Conservation (phyloP, 2,888 invertebrate species). For the Leptopilina drosophilae region DNA sequence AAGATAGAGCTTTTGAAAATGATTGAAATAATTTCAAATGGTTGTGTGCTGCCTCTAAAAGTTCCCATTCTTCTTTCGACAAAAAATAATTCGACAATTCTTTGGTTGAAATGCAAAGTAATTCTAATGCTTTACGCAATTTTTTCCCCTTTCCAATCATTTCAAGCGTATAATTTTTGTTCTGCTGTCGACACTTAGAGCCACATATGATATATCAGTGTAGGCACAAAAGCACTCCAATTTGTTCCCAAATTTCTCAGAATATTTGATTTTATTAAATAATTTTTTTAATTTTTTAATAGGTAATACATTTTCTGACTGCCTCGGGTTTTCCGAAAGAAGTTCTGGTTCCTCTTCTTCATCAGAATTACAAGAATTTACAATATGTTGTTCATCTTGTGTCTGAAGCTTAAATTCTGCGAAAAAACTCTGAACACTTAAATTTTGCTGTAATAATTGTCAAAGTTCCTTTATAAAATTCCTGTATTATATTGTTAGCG, state of each 20-base stretch:
- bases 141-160: too few relatives aligned
- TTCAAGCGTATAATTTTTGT: background rate
- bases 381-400: background rate
- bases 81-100: too few relatives aligned
- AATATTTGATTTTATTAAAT: slow-evolving; percentile 16
- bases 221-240: background rate
- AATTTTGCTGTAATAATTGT: slow-evolving; percentile 27
- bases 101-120: too few relatives aligned
- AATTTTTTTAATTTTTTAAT: background rate
- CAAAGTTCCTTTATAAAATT: slow-evolving; percentile 58
- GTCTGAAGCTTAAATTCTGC: slow-evolving; percentile 1
- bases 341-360: background rate
- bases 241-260: background rate
- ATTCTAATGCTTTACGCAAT: too few relatives aligned
- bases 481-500: slow-evolving; percentile 54
- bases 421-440: slow-evolving; percentile 26
- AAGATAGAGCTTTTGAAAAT: too few relatives aligned
- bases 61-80: too few relatives aligned
- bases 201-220: background rate
- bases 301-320: background rate
- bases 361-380: background rate
- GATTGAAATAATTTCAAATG: too few relatives aligned
- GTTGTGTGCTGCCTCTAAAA: too few relatives aligned
- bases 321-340: background rate
- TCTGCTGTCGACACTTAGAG: background rate